A percentile compares a stretch with the other conserved stretches of the same genome.
These are phyloP conservation scores for Phoeniculus purpureus DNA, from an alignment of 2,797 vertebrate species.

Conservation along the genomic window DNA sequence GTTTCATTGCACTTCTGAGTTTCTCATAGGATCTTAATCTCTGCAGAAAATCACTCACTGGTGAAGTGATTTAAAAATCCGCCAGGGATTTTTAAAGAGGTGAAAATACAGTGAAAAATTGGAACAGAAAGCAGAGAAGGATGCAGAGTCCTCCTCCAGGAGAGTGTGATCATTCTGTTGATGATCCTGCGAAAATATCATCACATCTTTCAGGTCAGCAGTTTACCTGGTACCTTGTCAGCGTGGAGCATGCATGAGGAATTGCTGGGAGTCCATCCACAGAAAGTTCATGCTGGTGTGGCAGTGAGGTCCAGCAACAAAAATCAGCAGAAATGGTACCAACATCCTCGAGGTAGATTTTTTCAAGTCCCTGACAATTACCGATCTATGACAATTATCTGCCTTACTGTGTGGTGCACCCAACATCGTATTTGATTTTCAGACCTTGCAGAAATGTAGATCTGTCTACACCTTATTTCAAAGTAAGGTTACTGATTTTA, in stretches of 20 bases:
- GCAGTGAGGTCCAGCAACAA: background rate
- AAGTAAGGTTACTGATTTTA: background rate
- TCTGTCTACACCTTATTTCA: background rate
- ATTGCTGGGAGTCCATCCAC: background rate
- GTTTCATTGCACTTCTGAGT: background rate
- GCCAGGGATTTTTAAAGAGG: background rate
- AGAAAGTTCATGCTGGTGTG: background rate
- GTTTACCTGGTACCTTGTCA: background rate
- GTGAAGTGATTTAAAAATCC: no score
- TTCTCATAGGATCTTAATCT: background rate
- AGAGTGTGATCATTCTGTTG: background rate
- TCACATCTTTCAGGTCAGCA: background rate
- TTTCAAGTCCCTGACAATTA: background rate
- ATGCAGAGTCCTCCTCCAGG: background rate
- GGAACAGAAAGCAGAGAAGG: background rate
- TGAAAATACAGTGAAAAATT: background rate
- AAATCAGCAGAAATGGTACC: background rate
- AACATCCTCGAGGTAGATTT: background rate
- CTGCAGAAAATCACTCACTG: background rate
- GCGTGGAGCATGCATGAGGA: background rate
- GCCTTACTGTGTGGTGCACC: background rate
- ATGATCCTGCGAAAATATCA: background rate
- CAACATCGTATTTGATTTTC: background rate
- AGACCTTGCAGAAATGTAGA: background rate
- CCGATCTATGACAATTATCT: background rate